Evolutionary conservation across 2,888 invertebrate genomes (phyloP), one percentile per base, ranked within the genome.

Genomic region (Drosophila stalkeri): DNA sequence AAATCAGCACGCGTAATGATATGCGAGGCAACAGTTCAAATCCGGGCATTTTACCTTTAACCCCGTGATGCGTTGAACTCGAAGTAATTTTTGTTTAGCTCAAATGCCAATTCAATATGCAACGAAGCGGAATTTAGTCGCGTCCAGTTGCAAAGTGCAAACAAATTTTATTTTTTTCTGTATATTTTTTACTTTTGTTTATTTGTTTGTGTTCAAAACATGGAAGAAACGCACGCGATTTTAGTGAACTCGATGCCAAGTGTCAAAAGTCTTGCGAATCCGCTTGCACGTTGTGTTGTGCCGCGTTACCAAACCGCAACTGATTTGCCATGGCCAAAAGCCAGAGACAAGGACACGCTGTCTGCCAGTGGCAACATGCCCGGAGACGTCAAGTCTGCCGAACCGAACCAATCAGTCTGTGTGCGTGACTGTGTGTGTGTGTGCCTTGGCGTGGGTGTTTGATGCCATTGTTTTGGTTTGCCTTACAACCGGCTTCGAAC

Each of bases 261-360:
- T 59, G 18, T 23, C 39, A n/a, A 39, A 33, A 51, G 16, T 44
- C 4, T 54, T 37, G 20, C 60, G 62, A 12, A 44, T 62, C 81
- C 88, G 87, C 69, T 71, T 61, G 75, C 82, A 80, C 79, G 86
- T 80, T 89, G 90, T 90, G 82, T 80, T 79, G 77, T 86, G 87
- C 78, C 86, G 85, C 85, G 90, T 76, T 76, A 83, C 80, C 88
- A 90, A 91, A 91, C 90, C 91, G 92, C 92, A 92, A 92, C 92
- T 92, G 92, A 92, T 72, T 67, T 56, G 64, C 61, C 57, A 33
- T 43, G 59, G 56, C 49, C 49, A 27, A 18, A 64, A 43, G 63
- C 56, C 64, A 46, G 56, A 61, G 68, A 59, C 67, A 79, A 81
- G 79, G 76, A 80, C 80, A 74, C 75, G 68, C 82, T 85, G 89